phyloP scores from a whole-genome alignment of 30 jellyfish, hydroid and myxozoan genomes.

The Aurelia aurita complex sp. Pacific region DNA sequence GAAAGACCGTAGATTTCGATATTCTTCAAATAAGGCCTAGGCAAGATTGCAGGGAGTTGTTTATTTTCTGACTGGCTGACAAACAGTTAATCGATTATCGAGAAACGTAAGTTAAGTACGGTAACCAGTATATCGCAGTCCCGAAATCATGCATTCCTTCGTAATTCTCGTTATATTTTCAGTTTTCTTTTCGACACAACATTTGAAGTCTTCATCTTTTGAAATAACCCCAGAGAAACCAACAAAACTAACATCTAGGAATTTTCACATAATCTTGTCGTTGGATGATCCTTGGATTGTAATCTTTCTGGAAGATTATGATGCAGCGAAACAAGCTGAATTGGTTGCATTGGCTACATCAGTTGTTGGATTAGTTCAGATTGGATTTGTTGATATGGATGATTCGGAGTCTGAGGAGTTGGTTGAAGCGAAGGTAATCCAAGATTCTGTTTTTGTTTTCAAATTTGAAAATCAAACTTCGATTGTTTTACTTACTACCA shows the following conservation, averaged over 20 bases:
- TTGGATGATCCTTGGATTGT: constrained; percentile 78
- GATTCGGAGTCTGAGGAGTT: constrained; percentile 65
- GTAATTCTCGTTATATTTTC: too few relatives aligned
- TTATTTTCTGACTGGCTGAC: too few relatives aligned
- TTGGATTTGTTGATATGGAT: constrained; percentile 79
- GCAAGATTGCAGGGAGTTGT: too few relatives aligned
- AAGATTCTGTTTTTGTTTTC: too few relatives aligned
- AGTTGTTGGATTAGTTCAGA: constrained; percentile 58
- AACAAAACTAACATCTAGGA: constrained; percentile 34
- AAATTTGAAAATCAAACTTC: too few relatives aligned
- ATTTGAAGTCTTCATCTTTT: not conserved
- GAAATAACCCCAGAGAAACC: constrained; percentile 49
- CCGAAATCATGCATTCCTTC: too few relatives aligned
- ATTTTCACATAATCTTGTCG: constrained; percentile 43
- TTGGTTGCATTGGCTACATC: constrained; percentile 57
- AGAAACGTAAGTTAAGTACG: too few relatives aligned
- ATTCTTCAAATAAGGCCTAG: too few relatives aligned
- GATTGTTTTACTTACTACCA: too few relatives aligned
- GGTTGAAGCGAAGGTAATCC: constrained; percentile 59
- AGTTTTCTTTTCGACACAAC: not conserved
- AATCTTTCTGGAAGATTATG: constrained; percentile 40
- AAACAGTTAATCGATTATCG: too few relatives aligned
- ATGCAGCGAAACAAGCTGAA: constrained; percentile 29
- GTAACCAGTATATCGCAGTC: too few relatives aligned
- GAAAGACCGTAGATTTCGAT: too few relatives aligned